These are phyloP conservation scores for Neomonachus schauinslandi DNA, from an alignment of 2,113 vertebrate species.

Conservation along the genomic window DNA sequence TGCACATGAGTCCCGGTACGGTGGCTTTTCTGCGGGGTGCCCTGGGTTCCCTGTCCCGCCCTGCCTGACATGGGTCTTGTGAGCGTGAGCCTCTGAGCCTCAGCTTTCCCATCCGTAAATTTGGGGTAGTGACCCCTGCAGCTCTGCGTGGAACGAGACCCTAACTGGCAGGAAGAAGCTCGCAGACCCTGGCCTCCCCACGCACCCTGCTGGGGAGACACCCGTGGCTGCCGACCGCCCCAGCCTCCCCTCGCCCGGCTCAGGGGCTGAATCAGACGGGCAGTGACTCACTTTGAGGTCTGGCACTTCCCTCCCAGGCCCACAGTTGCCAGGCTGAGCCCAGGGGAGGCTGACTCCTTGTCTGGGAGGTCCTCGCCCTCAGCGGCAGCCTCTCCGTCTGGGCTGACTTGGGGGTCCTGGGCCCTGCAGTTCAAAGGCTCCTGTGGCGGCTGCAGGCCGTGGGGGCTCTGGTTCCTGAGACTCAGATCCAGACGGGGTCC, in stretches of 20 bases:
- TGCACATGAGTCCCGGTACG: background rate
- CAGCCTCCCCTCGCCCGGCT: background rate
- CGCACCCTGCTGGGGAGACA: background rate
- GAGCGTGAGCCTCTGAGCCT: background rate
- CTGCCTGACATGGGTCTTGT: background rate
- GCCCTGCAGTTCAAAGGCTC: background rate
- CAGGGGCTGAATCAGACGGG: background rate
- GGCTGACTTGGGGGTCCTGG: background rate
- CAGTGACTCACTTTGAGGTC: conserved; percentile 56
- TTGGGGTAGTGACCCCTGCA: background rate
- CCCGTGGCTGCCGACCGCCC: background rate
- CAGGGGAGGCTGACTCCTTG: background rate
- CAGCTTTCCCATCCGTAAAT: background rate
- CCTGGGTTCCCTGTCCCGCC: rapidly evolving
- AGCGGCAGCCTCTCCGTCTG: rapidly evolving
- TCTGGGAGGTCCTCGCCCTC: background rate
- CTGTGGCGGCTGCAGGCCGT: background rate
- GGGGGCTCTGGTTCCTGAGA: background rate
- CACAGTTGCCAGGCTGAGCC: background rate
- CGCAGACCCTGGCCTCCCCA: background rate
- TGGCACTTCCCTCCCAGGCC: background rate
- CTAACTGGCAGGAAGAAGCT: background rate
- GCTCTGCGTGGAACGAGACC: background rate
- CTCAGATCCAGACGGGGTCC: background rate
- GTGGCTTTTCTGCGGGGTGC: background rate